These are phyloP conservation scores for Colletes gigas DNA, from an alignment of 1,140 invertebrate genomes.

Conservation along the genomic window DNA sequence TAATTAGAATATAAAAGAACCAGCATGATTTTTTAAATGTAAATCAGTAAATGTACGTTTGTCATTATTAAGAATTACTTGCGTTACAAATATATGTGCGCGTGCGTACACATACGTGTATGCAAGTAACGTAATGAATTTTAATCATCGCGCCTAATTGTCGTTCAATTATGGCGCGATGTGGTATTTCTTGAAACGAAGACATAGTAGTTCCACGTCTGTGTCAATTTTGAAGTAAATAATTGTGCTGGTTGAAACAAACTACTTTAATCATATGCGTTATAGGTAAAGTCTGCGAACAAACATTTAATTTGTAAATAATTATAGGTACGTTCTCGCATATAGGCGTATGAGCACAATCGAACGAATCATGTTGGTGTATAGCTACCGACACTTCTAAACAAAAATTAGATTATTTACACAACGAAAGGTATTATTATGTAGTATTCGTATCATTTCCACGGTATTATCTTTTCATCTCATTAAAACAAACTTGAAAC, in stretches of 20 bases:
- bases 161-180: not conserved
- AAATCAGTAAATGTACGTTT: conserved; percentile 46
- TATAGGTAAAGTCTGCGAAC: conserved; percentile 54
- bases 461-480: conserved; percentile 6
- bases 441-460: conserved; percentile 31
- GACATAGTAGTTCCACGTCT: conserved; percentile 20
- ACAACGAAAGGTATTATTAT: conserved; percentile 47
- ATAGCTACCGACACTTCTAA: not conserved
- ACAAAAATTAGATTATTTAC: conserved; percentile 8
- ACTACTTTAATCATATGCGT: conserved; percentile 35
- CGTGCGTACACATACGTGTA: not conserved
- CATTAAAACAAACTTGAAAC: not conserved
- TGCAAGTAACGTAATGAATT: conserved; percentile 29
- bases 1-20: conserved; percentile 35
- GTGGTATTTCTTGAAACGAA: not conserved
- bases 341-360: conserved; percentile 17
- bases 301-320: conserved; percentile 50
- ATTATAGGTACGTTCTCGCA: conserved; percentile 24
- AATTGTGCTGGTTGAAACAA: conserved; percentile 38
- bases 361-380: not conserved
- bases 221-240: conserved; percentile 18
- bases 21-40: conserved; percentile 50
- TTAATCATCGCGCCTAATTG: conserved; percentile 23
- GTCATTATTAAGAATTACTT: conserved; percentile 26
- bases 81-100: too few relatives aligned